These are phyloP conservation scores for Astatotilapia flaviijosephi DNA, from an alignment of 2,113 vertebrate species.

Conservation along the genomic window DNA sequence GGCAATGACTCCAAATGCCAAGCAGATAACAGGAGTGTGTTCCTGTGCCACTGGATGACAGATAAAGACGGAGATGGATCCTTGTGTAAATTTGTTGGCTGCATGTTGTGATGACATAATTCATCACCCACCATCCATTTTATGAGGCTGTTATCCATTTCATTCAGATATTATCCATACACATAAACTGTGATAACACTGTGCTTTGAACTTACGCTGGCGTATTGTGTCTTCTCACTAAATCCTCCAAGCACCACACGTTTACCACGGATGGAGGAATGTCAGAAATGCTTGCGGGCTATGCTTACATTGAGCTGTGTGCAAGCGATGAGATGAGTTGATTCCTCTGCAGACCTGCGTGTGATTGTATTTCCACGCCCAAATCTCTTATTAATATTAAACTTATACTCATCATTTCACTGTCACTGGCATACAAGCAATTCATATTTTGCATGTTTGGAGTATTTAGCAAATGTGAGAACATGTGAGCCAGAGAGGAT, in stretches of 20 bases:
- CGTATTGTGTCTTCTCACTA: conserved; percentile 7
- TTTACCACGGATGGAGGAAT: not conserved
- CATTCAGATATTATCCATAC: conserved; percentile 43
- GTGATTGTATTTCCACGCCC: not conserved
- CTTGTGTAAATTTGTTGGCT: conserved; percentile 39
- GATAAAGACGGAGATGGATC: conserved; percentile 28
- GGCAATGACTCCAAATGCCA: conserved; percentile 30
- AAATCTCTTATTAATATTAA: conserved; percentile 12
- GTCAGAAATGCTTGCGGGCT: not conserved
- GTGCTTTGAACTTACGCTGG: conserved; percentile 41
- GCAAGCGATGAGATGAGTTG: not conserved
- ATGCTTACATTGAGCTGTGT: not conserved
- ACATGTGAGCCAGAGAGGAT: not conserved
- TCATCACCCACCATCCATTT: conserved; percentile 49
- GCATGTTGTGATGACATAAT: conserved; percentile 45
- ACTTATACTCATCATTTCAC: not conserved
- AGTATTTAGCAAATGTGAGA: conserved; percentile 1
- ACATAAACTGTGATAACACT: conserved; percentile 44
- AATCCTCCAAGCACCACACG: not conserved
- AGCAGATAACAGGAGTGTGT: conserved; percentile 23
- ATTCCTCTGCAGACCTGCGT: not conserved
- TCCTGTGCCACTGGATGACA: conserved; percentile 14
- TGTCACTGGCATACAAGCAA: not conserved
- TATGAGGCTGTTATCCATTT: conserved; percentile 51
- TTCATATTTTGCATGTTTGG: not conserved